Conservation (phyloP, 1,140 invertebrate genomes). For the Ooceraea biroi region DNA sequence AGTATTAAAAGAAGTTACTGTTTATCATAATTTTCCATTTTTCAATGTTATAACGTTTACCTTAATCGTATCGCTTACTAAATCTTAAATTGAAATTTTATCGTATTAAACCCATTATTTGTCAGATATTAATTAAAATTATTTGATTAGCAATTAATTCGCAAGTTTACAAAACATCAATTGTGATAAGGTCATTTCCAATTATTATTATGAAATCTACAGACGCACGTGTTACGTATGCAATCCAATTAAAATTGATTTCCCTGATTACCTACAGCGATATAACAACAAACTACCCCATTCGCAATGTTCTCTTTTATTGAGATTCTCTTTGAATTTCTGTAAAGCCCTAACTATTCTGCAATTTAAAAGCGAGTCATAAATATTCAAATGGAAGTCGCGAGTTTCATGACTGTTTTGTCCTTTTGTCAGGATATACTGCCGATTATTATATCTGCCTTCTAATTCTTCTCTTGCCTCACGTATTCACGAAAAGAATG, state of each 20-base stretch:
- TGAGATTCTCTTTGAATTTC: conserved; percentile 34
- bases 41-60: background rate
- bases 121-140: conserved; percentile 24
- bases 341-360: conserved; percentile 66
- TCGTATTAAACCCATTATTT: background rate
- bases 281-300: conserved; percentile 67
- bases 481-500: too few relatives aligned
- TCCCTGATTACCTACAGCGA: conserved; percentile 40
- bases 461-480: conserved; percentile 54
- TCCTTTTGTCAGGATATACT: conserved; percentile 73
- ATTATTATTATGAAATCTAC: background rate
- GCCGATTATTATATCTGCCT: conserved; percentile 63
- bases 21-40: background rate
- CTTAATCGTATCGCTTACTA: too few relatives aligned
- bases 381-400: conserved; percentile 71
- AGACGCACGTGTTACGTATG: background rate
- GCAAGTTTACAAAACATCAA: background rate
- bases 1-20: background rate
- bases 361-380: conserved; percentile 69
- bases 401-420: conserved; percentile 64
- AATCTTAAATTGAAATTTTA: background rate
- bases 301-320: conserved; percentile 25
- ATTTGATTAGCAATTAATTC: too few relatives aligned
- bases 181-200: background rate
- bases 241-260: conserved; percentile 72